Evolutionary conservation across 1,140 invertebrate genomes (phyloP).

Genomic region (Meloidogyne exigua): DNA sequence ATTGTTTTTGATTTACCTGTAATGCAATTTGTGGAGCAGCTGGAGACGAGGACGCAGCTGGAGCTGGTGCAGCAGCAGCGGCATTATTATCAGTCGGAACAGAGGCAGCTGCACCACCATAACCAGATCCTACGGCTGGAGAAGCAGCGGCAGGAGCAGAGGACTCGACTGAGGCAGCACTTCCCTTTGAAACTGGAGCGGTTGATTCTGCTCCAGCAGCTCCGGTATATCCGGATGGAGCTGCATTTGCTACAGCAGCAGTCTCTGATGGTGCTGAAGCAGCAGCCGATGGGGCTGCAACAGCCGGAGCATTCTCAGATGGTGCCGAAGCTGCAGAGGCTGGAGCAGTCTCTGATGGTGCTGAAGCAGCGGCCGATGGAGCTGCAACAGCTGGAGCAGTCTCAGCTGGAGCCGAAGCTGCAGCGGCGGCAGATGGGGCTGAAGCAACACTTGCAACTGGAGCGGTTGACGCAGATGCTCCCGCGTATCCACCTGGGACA

Average conservation of each 20-base stretch:
- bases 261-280: neutral
- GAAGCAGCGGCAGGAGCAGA: slow-evolving; percentile 4
- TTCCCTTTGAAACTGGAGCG: neutral
- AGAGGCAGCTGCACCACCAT: neutral
- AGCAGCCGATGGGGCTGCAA: no score
- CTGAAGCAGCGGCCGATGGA: neutral
- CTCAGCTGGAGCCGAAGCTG: neutral
- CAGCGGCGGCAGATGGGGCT: no score
- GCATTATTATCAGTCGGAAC: neutral
- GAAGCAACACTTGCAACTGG: neutral
- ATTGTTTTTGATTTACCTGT: no score
- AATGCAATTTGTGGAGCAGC: no score
- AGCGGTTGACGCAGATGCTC: slow-evolving; percentile 9
- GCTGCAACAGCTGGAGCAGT: neutral
- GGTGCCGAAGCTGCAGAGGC: neutral
- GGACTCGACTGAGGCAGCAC: neutral
- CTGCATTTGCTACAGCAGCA: no score
- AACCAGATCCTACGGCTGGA: neutral
- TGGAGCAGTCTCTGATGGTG: neutral
- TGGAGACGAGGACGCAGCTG: neutral
- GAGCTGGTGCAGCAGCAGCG: neutral
- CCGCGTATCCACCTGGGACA: neutral
- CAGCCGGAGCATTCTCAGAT: neutral
- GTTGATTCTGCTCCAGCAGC: slow-evolving; percentile 14
- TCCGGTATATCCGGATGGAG: neutral